Evolutionary conservation across 1,140 invertebrate genomes (phyloP).

Genomic region (Drosophila littoralis): DNA sequence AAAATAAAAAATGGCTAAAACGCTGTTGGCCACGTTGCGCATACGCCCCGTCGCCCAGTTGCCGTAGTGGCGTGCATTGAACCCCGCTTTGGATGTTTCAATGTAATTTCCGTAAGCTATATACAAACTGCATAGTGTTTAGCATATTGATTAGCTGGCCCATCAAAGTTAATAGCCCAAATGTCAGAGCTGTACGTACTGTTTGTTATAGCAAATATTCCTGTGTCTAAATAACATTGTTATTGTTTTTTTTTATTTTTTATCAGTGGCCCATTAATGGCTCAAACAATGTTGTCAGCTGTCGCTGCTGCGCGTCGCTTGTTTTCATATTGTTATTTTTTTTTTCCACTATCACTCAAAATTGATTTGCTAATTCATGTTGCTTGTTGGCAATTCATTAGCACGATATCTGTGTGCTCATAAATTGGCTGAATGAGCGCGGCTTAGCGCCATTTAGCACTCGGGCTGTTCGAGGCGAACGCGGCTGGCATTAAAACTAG

Average conservation of each 20-base stretch:
- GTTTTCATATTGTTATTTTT: slow-evolving; percentile 31
- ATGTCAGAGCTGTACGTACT: slow-evolving; percentile 5
- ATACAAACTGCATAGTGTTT: slow-evolving; percentile 19
- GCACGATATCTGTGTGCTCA: slow-evolving; percentile 51
- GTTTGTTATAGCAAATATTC: slow-evolving; percentile 14
- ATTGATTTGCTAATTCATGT: slow-evolving; percentile 73
- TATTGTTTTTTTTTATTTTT: slow-evolving; percentile 15
- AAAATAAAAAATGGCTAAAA: background rate
- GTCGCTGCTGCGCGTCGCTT: slow-evolving; percentile 10
- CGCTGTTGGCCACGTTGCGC: slow-evolving; percentile 51
- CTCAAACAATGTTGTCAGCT: slow-evolving; percentile 10
- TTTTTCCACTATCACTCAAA: slow-evolving; percentile 51
- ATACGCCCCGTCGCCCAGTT: slow-evolving; percentile 54
- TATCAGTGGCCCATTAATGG: slow-evolving; percentile 28
- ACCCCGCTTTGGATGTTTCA: slow-evolving; percentile 57
- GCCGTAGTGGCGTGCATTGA: slow-evolving; percentile 62
- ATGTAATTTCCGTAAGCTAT: slow-evolving; percentile 51
- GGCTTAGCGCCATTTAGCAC: slow-evolving; percentile 62
- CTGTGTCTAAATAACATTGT: background rate
- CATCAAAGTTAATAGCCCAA: slow-evolving; percentile 40
- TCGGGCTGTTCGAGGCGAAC: background rate
- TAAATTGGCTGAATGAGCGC: slow-evolving; percentile 54
- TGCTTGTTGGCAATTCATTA: slow-evolving; percentile 68
- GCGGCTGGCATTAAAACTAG: slow-evolving; percentile 5
- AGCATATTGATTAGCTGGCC: slow-evolving; percentile 43